Percentiles rank a stretch among this genome's conserved stretches.
These are phyloP conservation scores for Mercenaria mercenaria DNA, from an alignment of 1,140 invertebrate species.

Conservation along the genomic window DNA sequence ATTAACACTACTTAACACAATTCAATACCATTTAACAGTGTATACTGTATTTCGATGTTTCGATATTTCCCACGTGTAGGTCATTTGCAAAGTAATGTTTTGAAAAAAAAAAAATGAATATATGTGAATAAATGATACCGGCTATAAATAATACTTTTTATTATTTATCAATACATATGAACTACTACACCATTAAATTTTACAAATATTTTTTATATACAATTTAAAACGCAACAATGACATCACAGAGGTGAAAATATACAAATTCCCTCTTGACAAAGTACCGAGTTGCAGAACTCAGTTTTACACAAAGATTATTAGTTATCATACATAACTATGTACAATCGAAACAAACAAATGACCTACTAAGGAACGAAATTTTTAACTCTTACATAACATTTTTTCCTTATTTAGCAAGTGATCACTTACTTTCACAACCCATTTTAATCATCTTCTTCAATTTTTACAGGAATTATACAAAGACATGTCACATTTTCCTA, in stretches of 20 bases:
- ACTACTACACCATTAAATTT: background rate
- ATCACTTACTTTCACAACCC: background rate
- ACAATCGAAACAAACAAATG: constrained; percentile 48
- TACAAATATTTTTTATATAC: too few species aligned
- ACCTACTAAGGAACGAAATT: constrained; percentile 43
- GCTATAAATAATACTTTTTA: too few species aligned
- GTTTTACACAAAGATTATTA: background rate
- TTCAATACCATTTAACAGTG: too few species aligned
- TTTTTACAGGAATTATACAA: too few species aligned
- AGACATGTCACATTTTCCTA: too few species aligned
- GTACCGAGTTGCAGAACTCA: too few species aligned
- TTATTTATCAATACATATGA: background rate
- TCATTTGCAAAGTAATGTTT: constrained; percentile 7
- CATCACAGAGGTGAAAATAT: too few species aligned
- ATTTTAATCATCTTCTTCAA: too few species aligned
- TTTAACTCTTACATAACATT: background rate
- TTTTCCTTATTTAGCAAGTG: background rate
- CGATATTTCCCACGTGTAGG: background rate
- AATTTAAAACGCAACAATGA: too few species aligned
- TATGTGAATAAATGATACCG: background rate
- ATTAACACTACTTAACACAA: too few species aligned
- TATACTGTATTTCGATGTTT: background rate
- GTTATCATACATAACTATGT: background rate
- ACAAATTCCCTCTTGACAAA: too few species aligned
- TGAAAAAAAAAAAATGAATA: background rate